A percentile compares a stretch with the other conserved stretches of the same genome.
Conservation (phyloP, 1,140 invertebrate genomes). For the Holotrichia oblita region DNA sequence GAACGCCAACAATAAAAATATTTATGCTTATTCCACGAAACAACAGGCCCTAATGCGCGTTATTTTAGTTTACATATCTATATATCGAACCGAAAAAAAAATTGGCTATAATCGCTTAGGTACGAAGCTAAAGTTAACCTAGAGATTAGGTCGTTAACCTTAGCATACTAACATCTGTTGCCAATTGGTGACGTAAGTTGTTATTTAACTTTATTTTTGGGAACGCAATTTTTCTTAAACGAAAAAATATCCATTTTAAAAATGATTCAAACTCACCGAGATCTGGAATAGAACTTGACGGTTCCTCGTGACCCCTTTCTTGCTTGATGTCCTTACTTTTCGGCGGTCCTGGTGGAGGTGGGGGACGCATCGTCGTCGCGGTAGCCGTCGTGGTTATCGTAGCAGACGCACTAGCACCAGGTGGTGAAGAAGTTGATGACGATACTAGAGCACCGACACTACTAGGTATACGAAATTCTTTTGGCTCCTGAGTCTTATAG, state of each 20-base stretch:
- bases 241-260: background rate
- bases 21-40: background rate
- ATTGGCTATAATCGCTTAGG: background rate
- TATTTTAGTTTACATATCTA: background rate
- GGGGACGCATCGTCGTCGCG: constrained; percentile 63
- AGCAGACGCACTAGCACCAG: constrained; percentile 55
- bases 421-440: constrained; percentile 44
- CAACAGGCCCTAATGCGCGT: background rate
- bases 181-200: constrained; percentile 25
- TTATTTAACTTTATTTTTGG: constrained; percentile 16
- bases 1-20: background rate
- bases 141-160: constrained; percentile 13
- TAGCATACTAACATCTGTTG: constrained; percentile 26
- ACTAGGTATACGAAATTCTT: constrained; percentile 54
- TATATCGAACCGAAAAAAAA: constrained; percentile 6
- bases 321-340: constrained; percentile 57
- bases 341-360: constrained; percentile 66
- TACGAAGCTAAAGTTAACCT: constrained; percentile 19
- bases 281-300: constrained; percentile 85
- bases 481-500: constrained; percentile 54
- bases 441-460: constrained; percentile 22
- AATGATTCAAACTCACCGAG: constrained; percentile 71
- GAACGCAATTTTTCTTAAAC: background rate
- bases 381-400: constrained; percentile 49
- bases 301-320: constrained; percentile 70